Evolutionary conservation across 37 sponge, comb jelly and placozoan species (phyloP).

Genomic region (Haliclona indistincta): DNA sequence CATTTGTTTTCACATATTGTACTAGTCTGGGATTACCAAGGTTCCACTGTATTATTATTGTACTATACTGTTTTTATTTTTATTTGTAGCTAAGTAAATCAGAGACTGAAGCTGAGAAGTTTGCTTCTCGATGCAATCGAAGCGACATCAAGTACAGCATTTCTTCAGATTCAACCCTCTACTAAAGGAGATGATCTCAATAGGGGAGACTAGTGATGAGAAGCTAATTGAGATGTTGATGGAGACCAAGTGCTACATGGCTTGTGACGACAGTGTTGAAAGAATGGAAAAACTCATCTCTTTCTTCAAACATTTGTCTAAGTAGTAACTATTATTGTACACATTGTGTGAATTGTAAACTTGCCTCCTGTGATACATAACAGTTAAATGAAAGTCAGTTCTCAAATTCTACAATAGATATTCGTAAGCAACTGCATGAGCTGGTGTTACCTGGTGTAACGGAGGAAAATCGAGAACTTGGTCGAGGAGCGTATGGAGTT

Average conservation of each 20-base stretch:
- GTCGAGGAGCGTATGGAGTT: constrained; percentile 1
- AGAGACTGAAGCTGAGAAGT: constrained; percentile 33
- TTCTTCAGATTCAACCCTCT: constrained; percentile 57
- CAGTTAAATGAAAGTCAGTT: too few species aligned
- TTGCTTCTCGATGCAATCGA: constrained; percentile 18
- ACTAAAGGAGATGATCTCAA: constrained; percentile 21
- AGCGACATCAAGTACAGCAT: constrained; percentile 27
- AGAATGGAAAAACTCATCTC: too few species aligned
- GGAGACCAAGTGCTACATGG: constrained; percentile 17
- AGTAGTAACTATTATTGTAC: too few species aligned
- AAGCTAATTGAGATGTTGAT: constrained; percentile 34
- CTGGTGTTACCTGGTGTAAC: neutral
- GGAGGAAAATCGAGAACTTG: neutral
- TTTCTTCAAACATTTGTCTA: too few species aligned
- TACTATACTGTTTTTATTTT: neutral
- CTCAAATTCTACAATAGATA: neutral
- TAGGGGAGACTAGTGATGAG: constrained; percentile 47
- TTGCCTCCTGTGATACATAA: too few species aligned
- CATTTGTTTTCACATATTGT: too few species aligned
- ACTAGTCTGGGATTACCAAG: too few species aligned
- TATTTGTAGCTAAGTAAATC: constrained; percentile 41
- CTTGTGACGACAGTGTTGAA: neutral
- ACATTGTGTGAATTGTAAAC: too few species aligned
- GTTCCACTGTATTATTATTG: too few species aligned
- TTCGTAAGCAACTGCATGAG: neutral